Base-by-base conservation (phyloP, 2,113 vertebrate species). In the Sebastes fasciatus region DNA sequence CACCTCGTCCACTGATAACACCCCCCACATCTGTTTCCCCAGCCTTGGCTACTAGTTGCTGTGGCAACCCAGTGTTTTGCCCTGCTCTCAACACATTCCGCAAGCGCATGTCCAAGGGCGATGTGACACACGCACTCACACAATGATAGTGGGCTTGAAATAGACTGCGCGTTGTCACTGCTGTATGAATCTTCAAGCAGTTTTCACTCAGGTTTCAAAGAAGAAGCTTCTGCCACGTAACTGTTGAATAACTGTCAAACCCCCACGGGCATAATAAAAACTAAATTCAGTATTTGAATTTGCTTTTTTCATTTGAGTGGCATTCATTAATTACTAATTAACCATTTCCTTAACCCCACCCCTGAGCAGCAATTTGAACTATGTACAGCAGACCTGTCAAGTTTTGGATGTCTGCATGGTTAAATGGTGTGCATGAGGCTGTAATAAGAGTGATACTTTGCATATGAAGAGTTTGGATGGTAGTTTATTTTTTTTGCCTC, bases 21-120 rank as follows among this genome's bases (percentile, higher is more conserved):
- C 69, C 72, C 57, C 73, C 80, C 58, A 42, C 62, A 85, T 80
- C 66, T 88, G 85, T 80, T 75, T 67, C 87, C 46, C 54, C 19
- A 48, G 63, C 77, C 83, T 84, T 86, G 51, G 74, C 65, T 74
- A 74, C 65, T 74, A 74, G 94, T 95, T 95, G 91, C 94, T 90
- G 92, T 94, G 92, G 91, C 81, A 90, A 95, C 94, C 65, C 72
- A 40, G 83, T 95, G 91, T 95, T 95, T 94, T 92, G 91, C 85
- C 93, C 94, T 80, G 73, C 84, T 94, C 87, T 83, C 88, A 90
- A 92, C 89, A 94, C 93, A 95, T 95, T 95, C 93, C 84, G 12
- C 87, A 88, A 91, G 86, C 89, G 82, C 49, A 75, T 92, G 91
- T 94, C 90, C 91, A 89, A 94, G 90, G 92, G 86, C 88, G 71